Base-by-base conservation (phyloP, 2,888 invertebrate species). In the Dynastes tityus region DNA sequence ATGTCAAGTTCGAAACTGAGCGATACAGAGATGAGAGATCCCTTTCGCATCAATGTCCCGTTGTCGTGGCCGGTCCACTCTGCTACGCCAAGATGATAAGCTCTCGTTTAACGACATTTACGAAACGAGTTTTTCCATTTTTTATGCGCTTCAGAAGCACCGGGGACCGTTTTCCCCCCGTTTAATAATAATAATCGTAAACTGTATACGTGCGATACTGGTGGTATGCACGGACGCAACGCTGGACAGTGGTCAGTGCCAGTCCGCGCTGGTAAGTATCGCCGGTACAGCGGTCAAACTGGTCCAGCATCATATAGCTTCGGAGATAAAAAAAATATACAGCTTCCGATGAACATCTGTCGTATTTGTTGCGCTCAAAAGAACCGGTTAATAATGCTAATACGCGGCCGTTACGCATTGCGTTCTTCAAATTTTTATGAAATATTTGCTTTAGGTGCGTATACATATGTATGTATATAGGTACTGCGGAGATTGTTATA, bases 291-390 rank as follows among this genome's bases (percentile, higher is more conserved):
- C 27, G 79, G 79, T 79, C 77, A 82, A 83, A 87, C 87, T 86
- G 87, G 87, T 87, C 87, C 87, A 87, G 85, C 83, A 81, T 80
- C 80, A 67, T 9, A 45, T 22, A 16, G 22, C 55, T 55, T 80
- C 78, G 79, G 77, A 82, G 81, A 85, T 82, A 84, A 84, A 81
- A 81, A 79, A 82, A 81, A 81, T 80, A 77, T 77, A 80, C 87
- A 86, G 87, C 86, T 85, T 87, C 87, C 86, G 80, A 79, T 81
- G 85, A 83, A 86, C 87, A 87, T 87, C 87, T 87, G 87, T 84
- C 84, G 81, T 83, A 81, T 84, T 84, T 83, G 82, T 82, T 83
- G 83, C 82, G 80, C 81, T 80, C 78, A 81, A 68, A 81, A 81
- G 81, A 86, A 86, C 86, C 85, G 86, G 86, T 86, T 87, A 83